Percentiles rank a stretch among this genome's conserved stretches.
phyloP scores from a whole-genome alignment of 2,888 invertebrate species.

The Helleia helle region DNA sequence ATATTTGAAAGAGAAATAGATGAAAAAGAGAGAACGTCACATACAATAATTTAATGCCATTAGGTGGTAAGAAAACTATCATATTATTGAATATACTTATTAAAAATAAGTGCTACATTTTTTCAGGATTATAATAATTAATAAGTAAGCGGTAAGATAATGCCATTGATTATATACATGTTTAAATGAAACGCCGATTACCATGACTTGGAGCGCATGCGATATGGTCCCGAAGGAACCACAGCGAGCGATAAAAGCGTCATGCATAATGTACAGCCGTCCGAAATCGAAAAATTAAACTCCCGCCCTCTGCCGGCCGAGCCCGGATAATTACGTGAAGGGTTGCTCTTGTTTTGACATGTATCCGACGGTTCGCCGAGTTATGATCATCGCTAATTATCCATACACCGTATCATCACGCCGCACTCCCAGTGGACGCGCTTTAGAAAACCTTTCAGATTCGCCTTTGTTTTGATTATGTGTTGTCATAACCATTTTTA shows the following conservation, averaged over 20 bases:
- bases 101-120: no score
- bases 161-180: no score
- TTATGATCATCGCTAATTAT: constrained; percentile 51
- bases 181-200: constrained; percentile 24
- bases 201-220: constrained; percentile 18
- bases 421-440: constrained; percentile 20
- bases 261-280: constrained; percentile 66
- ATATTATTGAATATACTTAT: no score
- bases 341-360: constrained; percentile 40
- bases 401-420: constrained; percentile 24
- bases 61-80: no score
- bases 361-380: constrained; percentile 36
- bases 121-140: no score
- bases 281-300: constrained; percentile 74
- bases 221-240: constrained; percentile 60
- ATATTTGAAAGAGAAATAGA: no score
- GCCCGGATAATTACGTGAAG: constrained; percentile 44
- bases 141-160: no score
- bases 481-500: constrained; percentile 8
- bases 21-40: no score
- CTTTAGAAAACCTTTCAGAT: constrained; percentile 22
- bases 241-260: constrained; percentile 69
- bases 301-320: constrained; percentile 60
- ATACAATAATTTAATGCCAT: no score
- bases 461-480: constrained; percentile 6